A percentile compares a stretch with the other conserved stretches of the same genome.
Conservation (phyloP, 2,888 invertebrate genomes). For the Lepidonotus clava region DNA sequence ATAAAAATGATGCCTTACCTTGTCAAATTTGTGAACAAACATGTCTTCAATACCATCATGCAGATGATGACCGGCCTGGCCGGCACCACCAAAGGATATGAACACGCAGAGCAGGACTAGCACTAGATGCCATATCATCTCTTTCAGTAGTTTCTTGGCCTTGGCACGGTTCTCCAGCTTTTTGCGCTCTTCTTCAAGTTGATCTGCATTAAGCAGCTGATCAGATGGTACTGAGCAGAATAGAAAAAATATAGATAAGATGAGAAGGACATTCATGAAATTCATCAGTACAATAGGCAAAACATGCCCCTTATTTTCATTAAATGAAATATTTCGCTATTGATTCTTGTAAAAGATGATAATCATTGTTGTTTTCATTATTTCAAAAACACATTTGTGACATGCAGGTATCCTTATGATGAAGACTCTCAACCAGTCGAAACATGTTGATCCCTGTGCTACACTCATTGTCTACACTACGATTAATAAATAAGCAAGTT, state of each 20-base stretch:
- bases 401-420: too few species aligned
- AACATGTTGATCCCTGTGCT: too few species aligned
- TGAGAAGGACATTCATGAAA: too few species aligned
- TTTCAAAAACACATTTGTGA: too few species aligned
- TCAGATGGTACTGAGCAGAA: not conserved
- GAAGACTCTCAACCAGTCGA: too few species aligned
- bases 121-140: constrained; percentile 23
- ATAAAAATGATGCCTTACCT: not conserved
- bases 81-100: not conserved
- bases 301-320: too few species aligned
- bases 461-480: too few species aligned
- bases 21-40: constrained; percentile 5
- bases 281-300: too few species aligned
- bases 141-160: constrained; percentile 18
- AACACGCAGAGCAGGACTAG: constrained; percentile 8
- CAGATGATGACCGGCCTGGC: not conserved
- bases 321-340: too few species aligned
- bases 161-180: constrained; percentile 20
- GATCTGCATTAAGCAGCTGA: not conserved
- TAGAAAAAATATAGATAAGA: not conserved
- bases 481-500: too few species aligned
- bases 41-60: not conserved
- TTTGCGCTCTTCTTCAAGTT: constrained; percentile 27
- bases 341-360: too few species aligned
- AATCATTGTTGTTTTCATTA: too few species aligned